Evolutionary conservation across 37 sponge, comb jelly and placozoan genomes (phyloP), one percentile per base, ranked within the genome.

Genomic region (Cliona cf. orientalis): DNA sequence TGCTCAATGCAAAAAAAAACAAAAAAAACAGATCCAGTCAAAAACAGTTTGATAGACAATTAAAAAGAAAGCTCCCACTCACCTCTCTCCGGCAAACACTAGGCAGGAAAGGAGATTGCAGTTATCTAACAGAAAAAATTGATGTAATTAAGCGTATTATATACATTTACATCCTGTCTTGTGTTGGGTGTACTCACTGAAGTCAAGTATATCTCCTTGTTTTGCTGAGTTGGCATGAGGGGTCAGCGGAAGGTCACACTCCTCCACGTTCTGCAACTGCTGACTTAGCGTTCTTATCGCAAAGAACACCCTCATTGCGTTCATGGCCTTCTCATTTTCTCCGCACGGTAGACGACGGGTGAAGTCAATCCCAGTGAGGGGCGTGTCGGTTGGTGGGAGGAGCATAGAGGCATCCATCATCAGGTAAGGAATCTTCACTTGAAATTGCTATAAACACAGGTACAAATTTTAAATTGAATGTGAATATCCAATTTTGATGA

Each of bases 311-410:
- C 86, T 43, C 81, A 95, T 86, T 32, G 96, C 93, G 80, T 73
- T 84, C 25, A 80, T 53, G 11, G 90, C 80, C 45, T 69, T 69
- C 80, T 89, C 90, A 22, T 68, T 76, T 37, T 92, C 91, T 21
- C 95, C 95, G 82, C 91, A 92, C 25, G 98, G 98, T 31, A 97
- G 86, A 57, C 98, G 81, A 19, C 87, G 81, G 32, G 91, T 84
- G 71, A 97, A 95, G 69, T 92, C 95, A 55, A 97, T 90, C 11
- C 97, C 95, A 58, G 98, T 95, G 9, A 92, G 81, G 19, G 98
- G 95, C 3, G 98, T 95, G 86, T 82, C 89, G 36, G 89, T 83
- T 23, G 95, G 95, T 19, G 93, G 93, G 64, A 97, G 93, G n/a
- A 97, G 81, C 88, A 95, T 88, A 57, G 86, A 76, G n/a, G 74